These are phyloP conservation scores for Ormyrus thymus DNA, from an alignment of 2,888 invertebrate genomes.

Conservation along the genomic window DNA sequence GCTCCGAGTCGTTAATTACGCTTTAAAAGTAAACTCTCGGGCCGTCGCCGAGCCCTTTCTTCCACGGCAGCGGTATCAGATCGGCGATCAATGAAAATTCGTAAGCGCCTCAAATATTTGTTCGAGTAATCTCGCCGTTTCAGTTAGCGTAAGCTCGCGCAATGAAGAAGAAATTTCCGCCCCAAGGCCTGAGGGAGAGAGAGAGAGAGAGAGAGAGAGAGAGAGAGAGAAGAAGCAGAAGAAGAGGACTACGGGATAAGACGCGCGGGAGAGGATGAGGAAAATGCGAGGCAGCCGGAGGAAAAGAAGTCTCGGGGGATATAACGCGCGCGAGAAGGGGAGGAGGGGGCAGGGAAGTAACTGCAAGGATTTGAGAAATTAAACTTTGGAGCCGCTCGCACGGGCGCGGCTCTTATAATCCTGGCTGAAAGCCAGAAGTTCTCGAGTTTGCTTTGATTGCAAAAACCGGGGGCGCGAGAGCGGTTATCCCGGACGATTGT, in stretches of 20 bases:
- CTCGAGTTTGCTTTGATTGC: conserved; percentile 59
- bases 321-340: conserved; percentile 17
- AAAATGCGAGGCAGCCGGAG: conserved; percentile 26
- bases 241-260: background rate
- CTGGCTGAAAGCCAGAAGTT: conserved; percentile 67
- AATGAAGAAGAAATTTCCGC: conserved; percentile 42
- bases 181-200: background rate
- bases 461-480: conserved; percentile 50
- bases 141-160: conserved; percentile 23
- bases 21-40: background rate
- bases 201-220: conserved; percentile 11
- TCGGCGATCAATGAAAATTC: conserved; percentile 37
- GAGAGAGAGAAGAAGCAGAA: background rate
- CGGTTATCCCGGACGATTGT: conserved; percentile 37
- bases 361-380: conserved; percentile 68
- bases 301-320: conserved; percentile 48
- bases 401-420: conserved; percentile 66
- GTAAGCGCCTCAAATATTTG: conserved; percentile 44
- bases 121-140: conserved; percentile 36
- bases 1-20: conserved; percentile 31
- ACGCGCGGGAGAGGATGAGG: conserved; percentile 3
- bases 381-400: conserved; percentile 63
- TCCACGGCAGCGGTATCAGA: background rate
- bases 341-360: conserved; percentile 17
- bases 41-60: too few relatives aligned